A percentile compares a stretch with the other conserved stretches of the same genome.
Conservation (phyloP, 2,888 invertebrate species). For the Falcaria lacertinaria region DNA sequence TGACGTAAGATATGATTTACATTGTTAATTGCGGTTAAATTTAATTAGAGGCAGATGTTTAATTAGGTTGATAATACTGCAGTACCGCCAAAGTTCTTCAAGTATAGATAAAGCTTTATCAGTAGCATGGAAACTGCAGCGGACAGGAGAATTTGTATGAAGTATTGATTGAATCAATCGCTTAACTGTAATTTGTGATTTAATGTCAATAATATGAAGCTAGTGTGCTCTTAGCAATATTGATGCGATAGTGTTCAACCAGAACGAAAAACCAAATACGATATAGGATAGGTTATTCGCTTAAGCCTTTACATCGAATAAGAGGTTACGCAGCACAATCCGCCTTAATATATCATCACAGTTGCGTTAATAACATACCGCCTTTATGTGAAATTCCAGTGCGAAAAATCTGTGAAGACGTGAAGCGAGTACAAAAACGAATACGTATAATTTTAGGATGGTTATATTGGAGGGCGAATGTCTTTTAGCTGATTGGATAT, state of each 20-base stretch:
- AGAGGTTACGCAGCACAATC: constrained; percentile 43
- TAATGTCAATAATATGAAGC: too few relatives aligned
- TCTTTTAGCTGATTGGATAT: too few relatives aligned
- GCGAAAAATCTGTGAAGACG: constrained; percentile 37
- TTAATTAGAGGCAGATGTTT: not conserved
- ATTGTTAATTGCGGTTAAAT: not conserved
- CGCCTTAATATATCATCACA: constrained; percentile 46
- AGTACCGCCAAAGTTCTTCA: not conserved
- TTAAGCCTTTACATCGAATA: constrained; percentile 14
- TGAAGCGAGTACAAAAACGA: constrained; percentile 4
- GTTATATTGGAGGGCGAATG: too few relatives aligned
- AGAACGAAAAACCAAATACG: too few relatives aligned
- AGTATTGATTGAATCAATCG: too few relatives aligned
- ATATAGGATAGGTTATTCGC: constrained; percentile 6
- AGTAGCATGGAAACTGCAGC: too few relatives aligned
- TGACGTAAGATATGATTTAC: not conserved
- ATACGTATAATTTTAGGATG: too few relatives aligned
- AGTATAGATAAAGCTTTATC: too few relatives aligned
- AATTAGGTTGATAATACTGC: not conserved
- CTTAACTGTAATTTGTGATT: too few relatives aligned
- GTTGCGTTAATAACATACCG: constrained; percentile 50
- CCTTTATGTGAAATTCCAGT: constrained; percentile 49
- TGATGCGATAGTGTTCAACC: too few relatives aligned
- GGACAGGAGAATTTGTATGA: too few relatives aligned
- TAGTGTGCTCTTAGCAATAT: too few relatives aligned